These are phyloP conservation scores for Napeogenes sylphis DNA, from an alignment of 2,888 invertebrate genomes.

Conservation along the genomic window DNA sequence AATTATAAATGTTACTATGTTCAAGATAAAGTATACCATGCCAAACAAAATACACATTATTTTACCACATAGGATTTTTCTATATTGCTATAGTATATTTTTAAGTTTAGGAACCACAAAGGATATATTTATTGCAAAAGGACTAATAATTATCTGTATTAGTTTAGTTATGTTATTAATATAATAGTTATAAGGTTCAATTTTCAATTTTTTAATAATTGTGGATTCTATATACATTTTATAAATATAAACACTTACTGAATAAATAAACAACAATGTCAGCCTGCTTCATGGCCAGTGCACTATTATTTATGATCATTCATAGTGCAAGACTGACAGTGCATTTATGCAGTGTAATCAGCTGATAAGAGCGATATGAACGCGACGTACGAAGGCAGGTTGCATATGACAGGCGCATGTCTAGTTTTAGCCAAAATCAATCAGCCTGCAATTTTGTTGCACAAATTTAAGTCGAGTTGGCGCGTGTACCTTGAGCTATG, in stretches of 20 bases:
- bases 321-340: constrained; percentile 45
- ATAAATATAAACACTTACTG: background rate
- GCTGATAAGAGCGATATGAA: constrained; percentile 66
- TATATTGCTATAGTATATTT: no score
- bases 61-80: no score
- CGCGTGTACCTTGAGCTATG: constrained; percentile 28
- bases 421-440: constrained; percentile 64
- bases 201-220: no score
- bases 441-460: constrained; percentile 40
- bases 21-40: no score
- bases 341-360: constrained; percentile 60
- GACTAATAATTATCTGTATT: no score
- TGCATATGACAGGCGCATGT: constrained; percentile 62
- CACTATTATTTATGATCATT: constrained; percentile 49
- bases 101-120: no score
- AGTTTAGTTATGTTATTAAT: no score
- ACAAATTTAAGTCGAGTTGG: constrained; percentile 27
- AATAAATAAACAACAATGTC: constrained; percentile 3
- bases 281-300: constrained; percentile 28
- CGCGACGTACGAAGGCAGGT: constrained; percentile 42
- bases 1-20: no score
- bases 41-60: no score
- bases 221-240: background rate
- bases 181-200: no score
- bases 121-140: no score